phyloP scores from a whole-genome alignment of 2,888 invertebrate species.

The Anodontia alba region DNA sequence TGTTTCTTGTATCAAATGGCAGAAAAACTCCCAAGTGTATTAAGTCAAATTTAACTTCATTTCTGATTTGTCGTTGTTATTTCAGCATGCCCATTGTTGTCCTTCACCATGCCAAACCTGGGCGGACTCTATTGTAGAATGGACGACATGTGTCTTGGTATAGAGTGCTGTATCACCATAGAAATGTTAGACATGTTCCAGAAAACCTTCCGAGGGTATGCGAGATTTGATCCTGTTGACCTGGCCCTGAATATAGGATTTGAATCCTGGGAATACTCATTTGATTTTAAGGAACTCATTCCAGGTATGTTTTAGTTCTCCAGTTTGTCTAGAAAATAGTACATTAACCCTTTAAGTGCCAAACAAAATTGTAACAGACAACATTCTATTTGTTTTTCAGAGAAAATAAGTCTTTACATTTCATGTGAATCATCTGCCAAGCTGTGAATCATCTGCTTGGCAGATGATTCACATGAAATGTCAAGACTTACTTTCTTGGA shows the following conservation, averaged over 20 bases:
- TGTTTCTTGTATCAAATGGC: too few species aligned
- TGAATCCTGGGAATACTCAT: constrained; percentile 45
- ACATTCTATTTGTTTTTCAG: too few species aligned
- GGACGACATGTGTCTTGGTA: constrained; percentile 70
- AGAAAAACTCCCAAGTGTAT: too few species aligned
- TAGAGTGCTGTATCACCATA: constrained; percentile 74
- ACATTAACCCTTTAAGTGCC: too few species aligned
- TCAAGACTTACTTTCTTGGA: too few species aligned
- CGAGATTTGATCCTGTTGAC: constrained; percentile 66
- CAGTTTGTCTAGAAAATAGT: constrained; percentile 21
- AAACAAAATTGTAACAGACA: too few species aligned
- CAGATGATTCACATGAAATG: too few species aligned
- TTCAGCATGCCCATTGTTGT: constrained; percentile 70
- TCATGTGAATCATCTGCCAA: too few species aligned
- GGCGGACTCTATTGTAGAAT: constrained; percentile 66
- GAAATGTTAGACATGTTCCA: constrained; percentile 70
- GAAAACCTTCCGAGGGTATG: constrained; percentile 69
- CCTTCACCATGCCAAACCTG: constrained; percentile 62
- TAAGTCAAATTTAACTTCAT: too few species aligned
- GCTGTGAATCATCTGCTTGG: too few species aligned
- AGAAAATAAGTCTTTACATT: too few species aligned
- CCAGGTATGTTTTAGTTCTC: constrained; percentile 23
- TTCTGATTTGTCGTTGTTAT: too few species aligned
- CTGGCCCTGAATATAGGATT: constrained; percentile 64
- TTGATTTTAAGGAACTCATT: constrained; percentile 33